Conservation (phyloP, 1,140 invertebrate genomes). For the Eciton burchellii region DNA sequence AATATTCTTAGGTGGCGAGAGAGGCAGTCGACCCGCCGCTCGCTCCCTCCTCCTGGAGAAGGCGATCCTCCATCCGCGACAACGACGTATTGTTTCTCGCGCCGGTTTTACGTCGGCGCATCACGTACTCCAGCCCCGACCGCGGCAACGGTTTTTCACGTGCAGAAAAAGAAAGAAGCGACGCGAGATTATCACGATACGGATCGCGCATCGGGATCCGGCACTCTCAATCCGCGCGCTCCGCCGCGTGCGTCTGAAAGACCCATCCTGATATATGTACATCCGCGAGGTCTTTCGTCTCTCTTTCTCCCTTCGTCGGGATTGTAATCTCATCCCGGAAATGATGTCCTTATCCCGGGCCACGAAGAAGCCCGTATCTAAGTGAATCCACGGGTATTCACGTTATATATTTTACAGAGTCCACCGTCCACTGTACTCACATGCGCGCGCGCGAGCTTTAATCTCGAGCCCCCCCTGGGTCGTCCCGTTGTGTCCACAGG, state of each 20-base stretch:
- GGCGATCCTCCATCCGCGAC: conserved; percentile 10
- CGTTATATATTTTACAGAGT: not conserved
- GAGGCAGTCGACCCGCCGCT: not conserved
- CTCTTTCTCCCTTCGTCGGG: not conserved
- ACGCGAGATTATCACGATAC: not conserved
- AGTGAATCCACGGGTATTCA: not conserved
- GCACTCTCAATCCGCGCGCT: too few relatives aligned
- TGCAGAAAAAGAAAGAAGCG: too few relatives aligned
- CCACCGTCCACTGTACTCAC: too few relatives aligned
- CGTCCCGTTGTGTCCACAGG: not conserved
- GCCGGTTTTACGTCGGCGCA: not conserved
- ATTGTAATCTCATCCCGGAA: conserved; percentile 8
- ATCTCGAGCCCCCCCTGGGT: too few relatives aligned
- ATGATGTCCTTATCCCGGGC: not conserved
- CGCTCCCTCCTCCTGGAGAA: conserved; percentile 16
- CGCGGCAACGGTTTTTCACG: too few relatives aligned
- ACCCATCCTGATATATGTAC: not conserved
- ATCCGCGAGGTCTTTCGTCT: not conserved
- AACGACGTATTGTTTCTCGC: conserved; percentile 20
- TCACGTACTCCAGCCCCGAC: not conserved
- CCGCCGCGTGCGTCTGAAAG: too few relatives aligned
- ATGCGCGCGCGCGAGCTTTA: conserved; percentile 6
- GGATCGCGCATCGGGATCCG: too few relatives aligned
- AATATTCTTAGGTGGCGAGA: conserved; percentile 72
- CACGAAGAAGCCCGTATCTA: not conserved